Conservation (phyloP, 2,113 vertebrate genomes). For the Nothocercus nigrocapillus region DNA sequence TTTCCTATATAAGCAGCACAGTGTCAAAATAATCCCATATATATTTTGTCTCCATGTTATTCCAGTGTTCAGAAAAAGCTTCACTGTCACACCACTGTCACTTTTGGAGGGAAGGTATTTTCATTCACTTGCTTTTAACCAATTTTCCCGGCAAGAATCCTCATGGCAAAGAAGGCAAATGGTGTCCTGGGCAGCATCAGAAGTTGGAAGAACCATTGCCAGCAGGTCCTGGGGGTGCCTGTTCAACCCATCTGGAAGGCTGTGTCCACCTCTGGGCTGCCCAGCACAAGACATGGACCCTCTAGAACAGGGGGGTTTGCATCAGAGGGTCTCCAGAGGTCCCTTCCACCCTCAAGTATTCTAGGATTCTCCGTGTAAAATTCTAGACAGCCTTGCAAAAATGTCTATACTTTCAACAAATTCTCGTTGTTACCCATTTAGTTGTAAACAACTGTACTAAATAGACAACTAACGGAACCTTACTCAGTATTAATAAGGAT, state of each 20-base stretch:
- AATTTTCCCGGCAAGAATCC: not conserved
- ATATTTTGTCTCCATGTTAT: not conserved
- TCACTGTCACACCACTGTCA: not conserved
- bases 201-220: not conserved
- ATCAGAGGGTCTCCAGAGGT: too few species aligned
- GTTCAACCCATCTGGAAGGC: not conserved
- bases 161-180: not conserved
- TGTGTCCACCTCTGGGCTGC: too few species aligned
- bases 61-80: not conserved
- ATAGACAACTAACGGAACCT: not conserved
- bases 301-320: too few species aligned
- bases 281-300: too few species aligned
- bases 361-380: not conserved
- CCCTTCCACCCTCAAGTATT: too few species aligned
- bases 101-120: not conserved
- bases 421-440: not conserved
- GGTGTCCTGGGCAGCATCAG: not conserved
- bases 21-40: not conserved
- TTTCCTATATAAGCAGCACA: not conserved
- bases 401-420: not conserved
- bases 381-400: not conserved
- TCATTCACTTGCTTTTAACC: not conserved
- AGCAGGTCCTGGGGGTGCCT: not conserved
- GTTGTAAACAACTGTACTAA: not conserved
- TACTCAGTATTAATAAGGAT: not conserved